These are phyloP conservation scores for Otocyon megalotis DNA, from an alignment of 2,113 vertebrate genomes.

Conservation along the genomic window DNA sequence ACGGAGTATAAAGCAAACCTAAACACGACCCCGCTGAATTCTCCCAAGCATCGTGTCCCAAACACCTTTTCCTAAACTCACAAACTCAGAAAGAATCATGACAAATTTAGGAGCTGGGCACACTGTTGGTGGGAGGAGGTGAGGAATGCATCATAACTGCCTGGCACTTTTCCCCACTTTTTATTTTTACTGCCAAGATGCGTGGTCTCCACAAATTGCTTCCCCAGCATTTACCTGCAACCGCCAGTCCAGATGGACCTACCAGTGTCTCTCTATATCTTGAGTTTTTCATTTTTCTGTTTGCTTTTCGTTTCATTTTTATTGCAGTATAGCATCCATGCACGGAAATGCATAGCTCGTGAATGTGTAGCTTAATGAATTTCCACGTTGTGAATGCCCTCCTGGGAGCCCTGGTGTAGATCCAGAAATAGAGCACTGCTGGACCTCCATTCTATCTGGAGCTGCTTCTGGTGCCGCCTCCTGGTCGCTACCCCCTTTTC, in stretches of 20 bases:
- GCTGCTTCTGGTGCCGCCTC: no score
- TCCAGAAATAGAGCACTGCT: background rate
- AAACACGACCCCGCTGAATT: background rate
- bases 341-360: background rate
- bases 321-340: rapidly evolving
- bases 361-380: background rate
- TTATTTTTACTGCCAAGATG: background rate
- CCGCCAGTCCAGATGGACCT: background rate
- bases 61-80: background rate
- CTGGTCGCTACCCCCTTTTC: background rate
- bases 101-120: background rate
- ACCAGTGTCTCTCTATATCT: rapidly evolving
- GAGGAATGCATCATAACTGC: rapidly evolving
- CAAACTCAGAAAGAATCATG: background rate
- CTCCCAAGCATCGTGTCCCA: background rate
- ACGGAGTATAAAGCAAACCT: background rate
- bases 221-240: background rate
- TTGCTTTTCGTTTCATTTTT: background rate
- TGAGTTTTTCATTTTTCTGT: background rate
- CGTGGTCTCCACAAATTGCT: background rate
- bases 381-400: background rate
- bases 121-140: background rate
- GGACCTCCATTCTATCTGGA: no score
- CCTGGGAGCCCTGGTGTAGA: background rate
- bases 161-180: background rate